phyloP scores from a whole-genome alignment of 2,888 invertebrate species.

The Liodrosophila aerea region DNA sequence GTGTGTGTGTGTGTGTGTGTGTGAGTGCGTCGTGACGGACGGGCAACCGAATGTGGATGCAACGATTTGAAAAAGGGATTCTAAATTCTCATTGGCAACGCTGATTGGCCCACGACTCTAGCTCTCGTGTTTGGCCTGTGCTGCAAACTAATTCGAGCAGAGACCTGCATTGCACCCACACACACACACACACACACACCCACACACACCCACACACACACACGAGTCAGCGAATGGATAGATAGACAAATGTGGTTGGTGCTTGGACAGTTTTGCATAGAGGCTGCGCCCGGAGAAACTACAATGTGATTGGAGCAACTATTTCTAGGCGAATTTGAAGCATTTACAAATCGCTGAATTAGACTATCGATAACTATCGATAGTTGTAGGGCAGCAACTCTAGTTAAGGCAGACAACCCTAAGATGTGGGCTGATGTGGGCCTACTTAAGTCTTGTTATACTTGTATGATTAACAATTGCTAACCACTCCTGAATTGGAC shows the following conservation, averaged over 20 bases:
- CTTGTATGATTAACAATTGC: too few relatives aligned
- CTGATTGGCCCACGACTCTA: conserved; percentile 60
- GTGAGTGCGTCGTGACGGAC: too few relatives aligned
- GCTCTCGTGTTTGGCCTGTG: conserved; percentile 29
- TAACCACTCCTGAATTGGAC: too few relatives aligned
- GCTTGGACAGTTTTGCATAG: conserved; percentile 21
- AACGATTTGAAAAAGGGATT: conserved; percentile 68
- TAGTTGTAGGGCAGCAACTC: conserved; percentile 2
- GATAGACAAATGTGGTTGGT: conserved; percentile 48
- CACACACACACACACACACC: conserved; percentile 23
- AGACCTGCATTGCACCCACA: conserved; percentile 41
- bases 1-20: too few relatives aligned
- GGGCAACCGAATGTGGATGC: conserved; percentile 61
- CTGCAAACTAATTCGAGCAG: conserved; percentile 48
- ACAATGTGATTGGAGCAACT: too few relatives aligned
- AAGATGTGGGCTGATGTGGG: too few relatives aligned
- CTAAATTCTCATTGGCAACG: conserved; percentile 62
- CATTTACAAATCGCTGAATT: too few relatives aligned
- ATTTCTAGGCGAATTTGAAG: too few relatives aligned
- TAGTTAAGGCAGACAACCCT: too few relatives aligned
- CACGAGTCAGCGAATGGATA: conserved; percentile 43
- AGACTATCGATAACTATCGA: too few relatives aligned
- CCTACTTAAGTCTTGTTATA: too few relatives aligned
- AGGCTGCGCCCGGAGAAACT: conserved; percentile 9
- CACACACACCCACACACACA: conserved; percentile 14